Conservation (phyloP, 2,113 vertebrate species). For the Eubucco bourcierii region DNA sequence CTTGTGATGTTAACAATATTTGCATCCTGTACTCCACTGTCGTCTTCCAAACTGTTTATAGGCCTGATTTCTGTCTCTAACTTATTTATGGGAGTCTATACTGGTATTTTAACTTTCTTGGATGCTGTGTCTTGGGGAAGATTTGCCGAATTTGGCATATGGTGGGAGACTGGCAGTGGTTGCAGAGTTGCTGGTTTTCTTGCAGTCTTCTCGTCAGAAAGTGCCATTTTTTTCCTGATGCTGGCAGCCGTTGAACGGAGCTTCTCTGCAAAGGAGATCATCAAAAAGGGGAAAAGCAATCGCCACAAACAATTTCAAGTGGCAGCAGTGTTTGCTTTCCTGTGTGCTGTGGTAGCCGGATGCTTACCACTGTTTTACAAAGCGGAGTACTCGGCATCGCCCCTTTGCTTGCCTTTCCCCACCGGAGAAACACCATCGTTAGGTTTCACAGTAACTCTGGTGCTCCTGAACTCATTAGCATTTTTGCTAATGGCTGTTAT, state of each 20-base stretch:
- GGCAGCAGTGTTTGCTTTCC: conserved; percentile 79
- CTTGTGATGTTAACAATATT: conserved; percentile 89
- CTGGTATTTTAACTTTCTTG: conserved; percentile 86
- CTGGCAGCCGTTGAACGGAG: conserved; percentile 92
- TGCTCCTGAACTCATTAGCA: conserved; percentile 90
- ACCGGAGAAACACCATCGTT: conserved; percentile 85
- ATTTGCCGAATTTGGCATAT: conserved; percentile 91
- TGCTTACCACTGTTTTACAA: conserved; percentile 85
- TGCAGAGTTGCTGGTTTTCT: conserved; percentile 89
- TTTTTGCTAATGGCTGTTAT: conserved; percentile 93
- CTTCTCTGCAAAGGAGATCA: conserved; percentile 81
- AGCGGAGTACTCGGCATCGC: conserved; percentile 83
- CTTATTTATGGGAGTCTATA: conserved; percentile 91
- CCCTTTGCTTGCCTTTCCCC: conserved; percentile 93
- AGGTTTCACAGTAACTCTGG: conserved; percentile 90
- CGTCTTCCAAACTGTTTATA: conserved; percentile 86
- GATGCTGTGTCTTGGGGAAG: conserved; percentile 93
- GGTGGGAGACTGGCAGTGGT: conserved; percentile 94
- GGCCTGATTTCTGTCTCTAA: conserved; percentile 91
- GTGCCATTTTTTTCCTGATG: conserved; percentile 87
- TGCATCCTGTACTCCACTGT: conserved; percentile 72
- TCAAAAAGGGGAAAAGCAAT: conserved; percentile 82
- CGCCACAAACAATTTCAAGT: conserved; percentile 77
- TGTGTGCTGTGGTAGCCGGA: conserved; percentile 82
- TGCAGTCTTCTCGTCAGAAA: conserved; percentile 93